A percentile compares a stretch with the other conserved stretches of the same genome.
phyloP scores from a whole-genome alignment of 2,888 invertebrate species.

The Therioaphis trifolii region DNA sequence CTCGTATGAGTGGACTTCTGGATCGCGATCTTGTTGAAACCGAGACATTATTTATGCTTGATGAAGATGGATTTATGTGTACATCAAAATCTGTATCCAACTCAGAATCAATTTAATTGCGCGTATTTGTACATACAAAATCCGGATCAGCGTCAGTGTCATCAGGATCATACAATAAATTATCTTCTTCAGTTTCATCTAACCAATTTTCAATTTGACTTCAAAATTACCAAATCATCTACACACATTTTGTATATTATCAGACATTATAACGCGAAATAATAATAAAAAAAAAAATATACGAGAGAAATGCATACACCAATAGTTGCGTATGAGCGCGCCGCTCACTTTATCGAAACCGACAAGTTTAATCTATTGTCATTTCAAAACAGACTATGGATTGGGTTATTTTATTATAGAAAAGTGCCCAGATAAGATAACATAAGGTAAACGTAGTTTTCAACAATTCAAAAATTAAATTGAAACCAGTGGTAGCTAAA shows the following conservation, averaged over 20 bases:
- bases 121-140: conserved; percentile 25
- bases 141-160: too few relatives aligned
- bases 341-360: too few relatives aligned
- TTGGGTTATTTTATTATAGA: neutral
- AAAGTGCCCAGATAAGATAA: neutral
- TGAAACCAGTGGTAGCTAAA: neutral
- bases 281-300: neutral
- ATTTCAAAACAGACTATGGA: neutral
- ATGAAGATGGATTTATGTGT: conserved; percentile 19
- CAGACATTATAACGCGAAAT: conserved; percentile 4
- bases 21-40: conserved; percentile 17
- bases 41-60: conserved; percentile 23
- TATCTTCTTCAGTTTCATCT: too few relatives aligned
- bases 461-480: too few relatives aligned
- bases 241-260: neutral
- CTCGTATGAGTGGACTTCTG: conserved; percentile 50
- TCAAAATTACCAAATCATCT: too few relatives aligned
- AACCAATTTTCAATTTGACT: too few relatives aligned
- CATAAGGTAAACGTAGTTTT: neutral
- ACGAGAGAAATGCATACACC: too few relatives aligned
- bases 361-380: too few relatives aligned
- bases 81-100: conserved; percentile 7
- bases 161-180: too few relatives aligned
- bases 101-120: neutral
- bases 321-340: neutral